These are phyloP conservation scores for Netelia virgata DNA, from an alignment of 2,888 invertebrate genomes.

Conservation along the genomic window DNA sequence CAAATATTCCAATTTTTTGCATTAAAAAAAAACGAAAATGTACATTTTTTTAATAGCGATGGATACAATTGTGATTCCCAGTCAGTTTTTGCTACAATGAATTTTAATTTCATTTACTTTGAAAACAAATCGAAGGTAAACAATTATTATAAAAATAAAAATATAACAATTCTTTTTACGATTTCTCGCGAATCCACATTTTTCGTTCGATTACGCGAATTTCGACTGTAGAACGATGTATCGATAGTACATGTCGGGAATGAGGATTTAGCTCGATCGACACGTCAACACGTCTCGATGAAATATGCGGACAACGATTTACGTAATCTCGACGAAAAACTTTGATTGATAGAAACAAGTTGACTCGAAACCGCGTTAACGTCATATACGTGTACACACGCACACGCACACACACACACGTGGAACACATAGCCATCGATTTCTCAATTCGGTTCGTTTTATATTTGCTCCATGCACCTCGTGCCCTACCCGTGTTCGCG, in stretches of 20 bases:
- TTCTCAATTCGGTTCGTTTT: not conserved
- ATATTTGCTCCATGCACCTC: not conserved
- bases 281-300: not conserved
- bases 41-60: not conserved
- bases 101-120: not conserved
- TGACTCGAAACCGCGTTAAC: not conserved
- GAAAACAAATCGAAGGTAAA: not conserved
- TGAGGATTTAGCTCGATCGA: not conserved
- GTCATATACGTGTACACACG: not conserved
- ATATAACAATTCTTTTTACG: not conserved
- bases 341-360: constrained; percentile 5
- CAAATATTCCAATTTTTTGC: not conserved
- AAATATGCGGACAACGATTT: not conserved
- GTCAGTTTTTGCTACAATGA: not conserved
- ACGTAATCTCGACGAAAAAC: constrained; percentile 14
- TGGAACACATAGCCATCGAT: not conserved
- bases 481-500: constrained; percentile 24
- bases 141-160: not conserved
- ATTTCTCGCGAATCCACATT: not conserved
- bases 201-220: not conserved
- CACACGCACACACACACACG: not conserved
- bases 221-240: not conserved
- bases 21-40: not conserved
- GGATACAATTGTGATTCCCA: not conserved
- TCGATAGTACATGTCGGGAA: not conserved